phyloP scores from a whole-genome alignment of 2,113 vertebrate genomes.

The Tonatia bakeri region DNA sequence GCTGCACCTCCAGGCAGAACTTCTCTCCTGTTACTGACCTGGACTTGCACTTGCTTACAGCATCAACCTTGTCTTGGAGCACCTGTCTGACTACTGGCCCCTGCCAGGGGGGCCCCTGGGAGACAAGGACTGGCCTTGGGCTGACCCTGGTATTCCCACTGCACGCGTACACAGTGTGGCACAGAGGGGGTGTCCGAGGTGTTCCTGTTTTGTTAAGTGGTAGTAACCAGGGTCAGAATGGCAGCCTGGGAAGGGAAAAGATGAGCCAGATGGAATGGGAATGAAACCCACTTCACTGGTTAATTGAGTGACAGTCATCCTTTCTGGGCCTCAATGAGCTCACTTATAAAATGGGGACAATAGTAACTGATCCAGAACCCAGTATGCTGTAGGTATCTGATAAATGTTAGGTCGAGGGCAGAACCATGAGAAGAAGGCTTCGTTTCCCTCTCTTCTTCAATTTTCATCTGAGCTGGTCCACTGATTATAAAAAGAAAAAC shows the following conservation, averaged over 20 bases:
- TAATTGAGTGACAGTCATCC: neutral
- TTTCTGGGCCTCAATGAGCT: neutral
- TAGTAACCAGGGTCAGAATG: neutral
- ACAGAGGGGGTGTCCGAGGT: too few species aligned
- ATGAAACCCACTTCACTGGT: neutral
- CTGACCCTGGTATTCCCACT: neutral
- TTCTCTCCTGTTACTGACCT: neutral
- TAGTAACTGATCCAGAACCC: neutral
- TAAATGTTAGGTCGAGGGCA: neutral
- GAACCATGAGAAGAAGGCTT: neutral
- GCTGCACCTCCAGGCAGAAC: neutral
- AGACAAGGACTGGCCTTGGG: neutral
- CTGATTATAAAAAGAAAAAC: neutral
- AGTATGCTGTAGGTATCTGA: neutral
- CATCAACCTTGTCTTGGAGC: neutral
- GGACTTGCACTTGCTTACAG: neutral
- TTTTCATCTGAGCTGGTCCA: neutral
- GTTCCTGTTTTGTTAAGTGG: neutral
- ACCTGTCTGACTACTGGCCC: neutral
- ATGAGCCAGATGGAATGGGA: too few species aligned
- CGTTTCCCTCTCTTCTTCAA: neutral
- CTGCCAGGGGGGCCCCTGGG: neutral
- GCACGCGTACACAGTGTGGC: neutral
- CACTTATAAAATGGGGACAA: neutral
- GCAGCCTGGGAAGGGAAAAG: neutral